Base-by-base conservation (phyloP, 2,888 invertebrate genomes). In the Gymnocheta viridis region DNA sequence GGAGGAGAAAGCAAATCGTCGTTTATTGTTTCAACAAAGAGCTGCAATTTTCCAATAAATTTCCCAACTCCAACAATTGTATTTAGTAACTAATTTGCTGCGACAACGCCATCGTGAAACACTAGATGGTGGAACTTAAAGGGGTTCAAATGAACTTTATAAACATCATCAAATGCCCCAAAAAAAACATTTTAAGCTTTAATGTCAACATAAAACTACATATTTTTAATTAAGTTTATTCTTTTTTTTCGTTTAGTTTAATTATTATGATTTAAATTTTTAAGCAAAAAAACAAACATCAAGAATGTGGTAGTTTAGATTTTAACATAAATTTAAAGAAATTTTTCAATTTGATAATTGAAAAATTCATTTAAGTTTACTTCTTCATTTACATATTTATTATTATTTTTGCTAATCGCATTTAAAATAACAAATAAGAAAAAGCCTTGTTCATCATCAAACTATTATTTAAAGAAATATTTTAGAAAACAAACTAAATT, bases 11-110 rank as follows among this genome's bases (percentile, higher is more conserved):
- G 96, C 96, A 27, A 93, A 94, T 82, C 93, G 98, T 86, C 95
- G 95, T 90, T 95, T 95, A 89, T 95, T 96, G 89, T 98, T 98
- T 91, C 95, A 96, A 91, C 96, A 98, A 92, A 97, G 97, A 91
- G 96, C 98, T 47, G 96, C 96, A 58, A 92, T 97, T 89, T 98
- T 98, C 88, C 94, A 95, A 89, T 94, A 93, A 88, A 83, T 64
- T 58, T 51, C 29, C 27, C 38, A 10, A 32, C 17, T 10, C 9
- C 32, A 17, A 60, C 38, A 60, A 38, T 22, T 60, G 4, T 47
- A 47, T 66, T 24, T 41, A 54, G 35, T 10, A 29, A 29, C 17
- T 22, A 41, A 41, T n/a, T 35, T 22, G 10, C 5, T 60, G 22
- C 49, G 47, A 38, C 29, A 64, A 17, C 9, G 14, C 47, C 56